Conservation (phyloP, 2,113 vertebrate species). For the Myotis davidii region DNA sequence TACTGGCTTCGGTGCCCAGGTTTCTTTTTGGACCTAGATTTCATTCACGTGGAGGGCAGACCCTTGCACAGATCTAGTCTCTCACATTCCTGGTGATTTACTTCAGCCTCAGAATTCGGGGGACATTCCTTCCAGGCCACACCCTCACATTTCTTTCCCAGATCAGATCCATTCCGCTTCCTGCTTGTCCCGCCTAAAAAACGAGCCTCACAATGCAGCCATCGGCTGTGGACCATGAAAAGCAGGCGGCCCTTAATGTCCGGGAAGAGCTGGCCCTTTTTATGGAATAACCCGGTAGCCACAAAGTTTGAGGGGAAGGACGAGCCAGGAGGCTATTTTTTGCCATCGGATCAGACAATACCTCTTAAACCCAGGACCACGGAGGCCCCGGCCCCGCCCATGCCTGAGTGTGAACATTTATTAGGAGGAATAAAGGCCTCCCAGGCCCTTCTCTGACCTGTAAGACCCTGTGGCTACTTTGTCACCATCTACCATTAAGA, state of each 20-base stretch:
- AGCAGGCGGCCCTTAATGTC: background rate
- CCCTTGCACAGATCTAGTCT: background rate
- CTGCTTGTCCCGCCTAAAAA: background rate
- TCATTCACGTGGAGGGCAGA: background rate
- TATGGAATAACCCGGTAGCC: background rate
- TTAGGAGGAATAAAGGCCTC: background rate
- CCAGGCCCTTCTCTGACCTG: slow-evolving; percentile 67
- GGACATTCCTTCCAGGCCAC: too few species aligned
- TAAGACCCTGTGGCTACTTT: slow-evolving; percentile 96
- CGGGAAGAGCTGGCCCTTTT: background rate
- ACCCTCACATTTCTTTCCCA: background rate
- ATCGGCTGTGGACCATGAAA: background rate
- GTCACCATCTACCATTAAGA: slow-evolving; percentile 96
- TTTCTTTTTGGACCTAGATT: background rate
- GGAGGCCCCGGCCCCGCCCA: background rate
- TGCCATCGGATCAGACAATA: background rate
- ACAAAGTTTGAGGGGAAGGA: background rate
- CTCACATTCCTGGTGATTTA: background rate
- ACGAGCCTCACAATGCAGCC: background rate
- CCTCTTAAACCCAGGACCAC: rapidly evolving
- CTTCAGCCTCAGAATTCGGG: background rate
- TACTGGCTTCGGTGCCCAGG: background rate
- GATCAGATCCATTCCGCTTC: background rate
- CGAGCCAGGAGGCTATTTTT: background rate
- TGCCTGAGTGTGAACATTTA: background rate